Conservation (phyloP, 2,113 vertebrate species). For the Megaceryle maxima region DNA sequence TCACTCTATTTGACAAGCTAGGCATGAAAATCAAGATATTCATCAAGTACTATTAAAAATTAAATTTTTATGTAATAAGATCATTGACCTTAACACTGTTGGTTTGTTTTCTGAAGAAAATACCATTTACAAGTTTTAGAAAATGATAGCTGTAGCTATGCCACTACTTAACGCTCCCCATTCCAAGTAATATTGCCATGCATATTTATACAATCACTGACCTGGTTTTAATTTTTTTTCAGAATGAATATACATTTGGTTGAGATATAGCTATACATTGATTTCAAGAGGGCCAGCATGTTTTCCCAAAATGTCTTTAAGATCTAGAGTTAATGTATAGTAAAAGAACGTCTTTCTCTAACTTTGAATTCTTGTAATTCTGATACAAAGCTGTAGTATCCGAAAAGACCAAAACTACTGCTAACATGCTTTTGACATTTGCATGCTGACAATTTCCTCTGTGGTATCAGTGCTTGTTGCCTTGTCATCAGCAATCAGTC, state of each 20-base stretch:
- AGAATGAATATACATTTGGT: not conserved
- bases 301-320: not conserved
- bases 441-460: not conserved
- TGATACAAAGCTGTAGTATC: not conserved
- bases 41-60: not conserved
- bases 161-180: not conserved
- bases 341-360: not conserved
- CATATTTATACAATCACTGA: not conserved
- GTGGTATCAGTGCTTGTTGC: not conserved
- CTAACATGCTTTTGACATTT: not conserved
- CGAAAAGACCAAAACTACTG: not conserved
- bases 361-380: not conserved
- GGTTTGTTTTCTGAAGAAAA: not conserved
- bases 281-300: not conserved
- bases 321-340: not conserved
- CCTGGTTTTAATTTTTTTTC: not conserved
- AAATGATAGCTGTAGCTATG: not conserved
- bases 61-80: not conserved
- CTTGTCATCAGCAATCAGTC: not conserved
- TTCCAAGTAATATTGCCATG: not conserved
- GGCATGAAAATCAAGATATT: not conserved
- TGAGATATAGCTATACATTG: not conserved
- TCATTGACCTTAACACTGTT: not conserved
- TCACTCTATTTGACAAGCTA: conserved; percentile 28
- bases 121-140: not conserved